Percentiles rank a stretch among this genome's conserved stretches.
Evolutionary conservation across 2,113 vertebrate species (phyloP).

Genomic region (Scortum barcoo): DNA sequence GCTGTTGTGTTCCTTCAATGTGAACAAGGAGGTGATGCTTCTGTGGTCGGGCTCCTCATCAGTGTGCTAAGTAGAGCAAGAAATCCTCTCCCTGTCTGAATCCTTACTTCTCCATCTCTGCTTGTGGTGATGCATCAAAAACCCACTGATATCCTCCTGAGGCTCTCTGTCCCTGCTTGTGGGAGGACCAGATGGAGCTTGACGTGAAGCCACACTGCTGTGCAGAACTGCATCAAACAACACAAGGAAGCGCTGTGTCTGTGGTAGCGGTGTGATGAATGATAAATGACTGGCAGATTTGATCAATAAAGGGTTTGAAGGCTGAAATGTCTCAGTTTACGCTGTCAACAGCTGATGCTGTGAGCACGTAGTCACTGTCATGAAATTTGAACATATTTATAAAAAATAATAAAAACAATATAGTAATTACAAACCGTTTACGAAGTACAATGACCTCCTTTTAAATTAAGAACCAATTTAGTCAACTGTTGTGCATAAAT

Average conservation of each 20-base stretch:
- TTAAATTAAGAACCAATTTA: background rate
- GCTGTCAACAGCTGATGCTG: background rate
- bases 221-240: slow-evolving; percentile 34
- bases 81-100: slow-evolving; percentile 55
- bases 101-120: slow-evolving; percentile 32
- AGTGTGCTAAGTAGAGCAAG: slow-evolving; percentile 68
- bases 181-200: slow-evolving; percentile 67
- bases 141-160: slow-evolving; percentile 45
- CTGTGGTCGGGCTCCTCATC: slow-evolving; percentile 42
- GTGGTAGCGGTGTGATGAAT: background rate
- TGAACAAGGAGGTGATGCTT: slow-evolving; percentile 46
- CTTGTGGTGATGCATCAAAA: slow-evolving; percentile 52
- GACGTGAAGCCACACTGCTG: slow-evolving; percentile 46
- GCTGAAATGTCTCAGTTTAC: background rate
- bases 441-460: slow-evolving; percentile 1
- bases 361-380: background rate
- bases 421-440: background rate
- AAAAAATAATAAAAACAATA: background rate
- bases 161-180: slow-evolving; percentile 51
- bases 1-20: slow-evolving; percentile 30
- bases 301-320: slow-evolving; percentile 18
- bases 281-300: slow-evolving; percentile 12
- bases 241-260: slow-evolving; percentile 20
- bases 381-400: slow-evolving; percentile 9
- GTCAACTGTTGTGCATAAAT: background rate